Percentiles rank a stretch among this genome's conserved stretches.
Evolutionary conservation across 2,888 invertebrate species (phyloP).

Genomic region (Sphecodes monilicornis): DNA sequence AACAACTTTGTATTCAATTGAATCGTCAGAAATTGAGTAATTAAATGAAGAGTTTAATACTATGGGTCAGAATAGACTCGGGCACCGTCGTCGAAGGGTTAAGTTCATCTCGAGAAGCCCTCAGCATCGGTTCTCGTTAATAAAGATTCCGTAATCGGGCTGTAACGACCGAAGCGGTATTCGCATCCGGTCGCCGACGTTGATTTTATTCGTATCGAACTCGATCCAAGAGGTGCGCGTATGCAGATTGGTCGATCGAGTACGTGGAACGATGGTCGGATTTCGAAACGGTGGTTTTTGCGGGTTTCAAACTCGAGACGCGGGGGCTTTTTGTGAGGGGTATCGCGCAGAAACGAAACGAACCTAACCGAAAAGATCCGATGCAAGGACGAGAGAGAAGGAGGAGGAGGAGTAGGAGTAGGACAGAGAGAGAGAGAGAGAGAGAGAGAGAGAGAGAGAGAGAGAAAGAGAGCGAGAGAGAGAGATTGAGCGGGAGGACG

Average conservation of each 20-base stretch:
- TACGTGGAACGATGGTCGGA: not conserved
- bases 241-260: not conserved
- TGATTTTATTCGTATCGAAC: not conserved
- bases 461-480: not conserved
- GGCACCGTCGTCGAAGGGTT: too few species aligned
- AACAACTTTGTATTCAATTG: too few species aligned
- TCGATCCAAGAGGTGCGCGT: not conserved
- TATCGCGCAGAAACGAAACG: slow-evolving; percentile 1
- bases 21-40: too few species aligned
- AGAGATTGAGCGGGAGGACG: not conserved
- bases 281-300: slow-evolving; percentile 36
- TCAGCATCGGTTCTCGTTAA: too few species aligned
- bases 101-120: too few species aligned
- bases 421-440: not conserved
- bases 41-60: too few species aligned
- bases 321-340: not conserved
- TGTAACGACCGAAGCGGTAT: not conserved
- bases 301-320: not conserved
- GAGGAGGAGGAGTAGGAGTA: not conserved
- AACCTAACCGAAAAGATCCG: not conserved
- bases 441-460: not conserved
- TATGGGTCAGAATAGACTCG: too few species aligned
- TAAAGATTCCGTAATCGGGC: not conserved
- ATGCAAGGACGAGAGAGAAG: not conserved
- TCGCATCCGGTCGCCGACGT: not conserved